Percentiles rank a stretch among this genome's conserved stretches.
Conservation (phyloP, 2,888 invertebrate species). For the Chironomus riparius region DNA sequence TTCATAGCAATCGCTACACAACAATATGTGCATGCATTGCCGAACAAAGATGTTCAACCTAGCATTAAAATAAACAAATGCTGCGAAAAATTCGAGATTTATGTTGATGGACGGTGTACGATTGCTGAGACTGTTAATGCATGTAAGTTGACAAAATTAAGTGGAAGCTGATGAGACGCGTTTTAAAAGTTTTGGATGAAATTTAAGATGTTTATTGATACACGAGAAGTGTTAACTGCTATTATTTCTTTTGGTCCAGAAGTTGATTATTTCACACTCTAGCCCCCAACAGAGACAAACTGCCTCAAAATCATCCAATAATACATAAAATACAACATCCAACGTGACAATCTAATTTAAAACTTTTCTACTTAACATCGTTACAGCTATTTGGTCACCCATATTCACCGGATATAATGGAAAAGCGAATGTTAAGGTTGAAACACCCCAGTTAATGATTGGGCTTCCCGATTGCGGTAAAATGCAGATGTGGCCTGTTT, state of each 20-base stretch:
- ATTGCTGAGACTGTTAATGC: conserved; percentile 52
- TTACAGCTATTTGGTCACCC: conserved; percentile 49
- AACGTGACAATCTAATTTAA: background rate
- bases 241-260: no score
- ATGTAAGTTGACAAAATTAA: conserved; percentile 39
- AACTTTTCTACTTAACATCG: background rate
- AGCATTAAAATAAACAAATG: conserved; percentile 65
- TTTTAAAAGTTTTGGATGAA: no score
- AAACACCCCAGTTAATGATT: conserved; percentile 49
- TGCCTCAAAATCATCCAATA: background rate
- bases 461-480: conserved; percentile 63
- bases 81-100: conserved; percentile 62
- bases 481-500: conserved; percentile 59
- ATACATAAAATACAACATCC: background rate
- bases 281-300: background rate
- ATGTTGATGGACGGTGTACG: conserved; percentile 58
- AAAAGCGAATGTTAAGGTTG: conserved; percentile 46
- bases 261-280: no score
- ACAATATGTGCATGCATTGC: conserved; percentile 3
- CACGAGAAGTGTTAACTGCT: no score
- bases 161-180: no score
- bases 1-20: background rate
- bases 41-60: conserved; percentile 25
- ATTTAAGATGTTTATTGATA: no score
- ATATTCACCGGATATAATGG: conserved; percentile 57